Evolutionary conservation across 2,113 vertebrate genomes (phyloP).

Genomic region (Lasiurus cinereus): DNA sequence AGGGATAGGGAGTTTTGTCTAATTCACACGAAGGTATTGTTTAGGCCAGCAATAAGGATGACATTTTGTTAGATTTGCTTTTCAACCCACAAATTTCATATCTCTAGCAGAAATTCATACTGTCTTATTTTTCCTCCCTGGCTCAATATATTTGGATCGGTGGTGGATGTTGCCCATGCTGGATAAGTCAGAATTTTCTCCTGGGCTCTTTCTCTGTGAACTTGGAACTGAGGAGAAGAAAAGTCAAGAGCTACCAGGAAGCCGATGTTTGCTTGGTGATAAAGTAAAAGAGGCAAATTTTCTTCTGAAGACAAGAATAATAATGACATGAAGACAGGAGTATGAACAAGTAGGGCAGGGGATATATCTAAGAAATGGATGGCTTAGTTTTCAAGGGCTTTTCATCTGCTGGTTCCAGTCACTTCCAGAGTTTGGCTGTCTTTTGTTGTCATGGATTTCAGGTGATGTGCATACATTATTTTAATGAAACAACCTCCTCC

Average conservation of each 20-base stretch:
- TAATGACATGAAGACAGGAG: background rate
- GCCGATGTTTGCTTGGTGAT: background rate
- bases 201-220: background rate
- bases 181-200: background rate
- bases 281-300: background rate
- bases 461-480: background rate
- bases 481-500: background rate
- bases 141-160: background rate
- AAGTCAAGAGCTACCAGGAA: background rate
- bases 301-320: background rate
- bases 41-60: background rate
- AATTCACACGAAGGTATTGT: background rate
- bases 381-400: background rate
- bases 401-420: background rate
- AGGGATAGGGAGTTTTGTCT: background rate
- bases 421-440: background rate
- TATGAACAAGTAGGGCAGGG: background rate
- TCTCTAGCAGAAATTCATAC: background rate
- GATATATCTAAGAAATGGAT: background rate
- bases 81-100: background rate
- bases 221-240: background rate
- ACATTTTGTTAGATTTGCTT: background rate
- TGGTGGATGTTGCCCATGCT: background rate
- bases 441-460: constrained; percentile 12
- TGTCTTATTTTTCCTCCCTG: background rate